Evolutionary conservation across 2,888 invertebrate genomes (phyloP).

Genomic region (Stenodera caucasica): DNA sequence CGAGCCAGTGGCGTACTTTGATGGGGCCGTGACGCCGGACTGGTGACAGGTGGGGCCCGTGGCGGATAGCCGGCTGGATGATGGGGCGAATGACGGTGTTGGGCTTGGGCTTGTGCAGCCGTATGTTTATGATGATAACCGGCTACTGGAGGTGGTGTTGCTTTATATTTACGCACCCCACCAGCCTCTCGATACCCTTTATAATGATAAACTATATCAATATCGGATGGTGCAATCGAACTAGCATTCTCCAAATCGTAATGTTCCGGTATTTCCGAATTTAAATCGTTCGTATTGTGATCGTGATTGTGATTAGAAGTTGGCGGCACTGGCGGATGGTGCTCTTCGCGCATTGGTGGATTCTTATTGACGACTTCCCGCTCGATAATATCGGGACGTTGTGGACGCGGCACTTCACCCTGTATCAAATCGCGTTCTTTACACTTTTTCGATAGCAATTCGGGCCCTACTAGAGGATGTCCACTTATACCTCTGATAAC

Average conservation of each 20-base stretch:
- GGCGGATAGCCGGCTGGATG: constrained; percentile 77
- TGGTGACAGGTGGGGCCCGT: constrained; percentile 71
- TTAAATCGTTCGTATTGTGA: constrained; percentile 74
- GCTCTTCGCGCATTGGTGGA: constrained; percentile 76
- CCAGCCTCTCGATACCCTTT: constrained; percentile 88
- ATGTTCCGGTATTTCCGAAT: constrained; percentile 83
- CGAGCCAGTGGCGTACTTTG: constrained; percentile 90
- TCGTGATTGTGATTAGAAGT: constrained; percentile 73
- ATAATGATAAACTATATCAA: constrained; percentile 95
- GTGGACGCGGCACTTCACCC: constrained; percentile 74
- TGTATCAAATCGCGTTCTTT: constrained; percentile 80
- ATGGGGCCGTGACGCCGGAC: constrained; percentile 72
- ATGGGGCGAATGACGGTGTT: constrained; percentile 77
- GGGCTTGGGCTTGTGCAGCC: constrained; percentile 64
- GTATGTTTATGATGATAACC: constrained; percentile 78
- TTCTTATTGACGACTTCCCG: constrained; percentile 84
- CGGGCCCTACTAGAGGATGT: constrained; percentile 82
- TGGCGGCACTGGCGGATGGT: constrained; percentile 78
- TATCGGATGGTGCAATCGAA: constrained; percentile 96
- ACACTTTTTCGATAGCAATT: constrained; percentile 84
- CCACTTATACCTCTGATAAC: constrained; percentile 73
- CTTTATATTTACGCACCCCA: constrained; percentile 84
- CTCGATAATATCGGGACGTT: constrained; percentile 92
- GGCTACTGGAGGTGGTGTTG: constrained; percentile 78
- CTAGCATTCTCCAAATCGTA: constrained; percentile 97